Base-by-base conservation (phyloP, 2,113 vertebrate genomes). In the Rousettus leschenaultii region DNA sequence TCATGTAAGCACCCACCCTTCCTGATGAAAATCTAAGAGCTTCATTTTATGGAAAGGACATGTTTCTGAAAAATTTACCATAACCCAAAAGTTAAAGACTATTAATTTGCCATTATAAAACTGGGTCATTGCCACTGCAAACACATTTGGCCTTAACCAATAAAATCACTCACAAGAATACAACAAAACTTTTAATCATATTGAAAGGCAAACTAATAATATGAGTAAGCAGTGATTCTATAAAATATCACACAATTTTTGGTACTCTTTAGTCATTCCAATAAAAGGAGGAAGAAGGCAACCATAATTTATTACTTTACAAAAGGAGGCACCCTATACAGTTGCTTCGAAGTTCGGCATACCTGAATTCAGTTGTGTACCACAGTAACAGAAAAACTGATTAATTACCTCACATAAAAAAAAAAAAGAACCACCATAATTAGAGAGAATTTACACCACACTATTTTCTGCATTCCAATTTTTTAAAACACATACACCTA, bases 371-470 rank as follows among this genome's bases (percentile, higher is more conserved):
- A 87, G 79, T 70, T n/a, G 24, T 75, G 4, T 35, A 85, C 38
- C 65, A 68, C 26, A 61, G 71, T 57, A 87, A 90, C 85, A 95
- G 85, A 96, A 95, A 95, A 95, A 85, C 70, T 63, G 88, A 96
- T 68, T 63, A 92, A 90, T 40, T 77, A 24, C 87, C 86, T 95
- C 85, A 30, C 26, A 51, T 59, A 94, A 57, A 86, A 89, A 89
- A 82, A 88, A 51, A 94, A 57, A 82, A 89, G 86, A 82, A 78
- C 53, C 38, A 57, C 84, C 48, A 68, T 89, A 84, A 95, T 94
- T 96, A 92, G 63, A 86, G 74, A 95, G 40, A 89, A 96, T 92
- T 95, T 96, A 92, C 1, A 86, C 70, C 43, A 87, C 65, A 65
- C 38, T 84, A n/a, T 65, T 93, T 63, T 63, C 55, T 84, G 24